Evolutionary conservation across 2,888 invertebrate genomes (phyloP).

Genomic region (Tupiocoris notatus): DNA sequence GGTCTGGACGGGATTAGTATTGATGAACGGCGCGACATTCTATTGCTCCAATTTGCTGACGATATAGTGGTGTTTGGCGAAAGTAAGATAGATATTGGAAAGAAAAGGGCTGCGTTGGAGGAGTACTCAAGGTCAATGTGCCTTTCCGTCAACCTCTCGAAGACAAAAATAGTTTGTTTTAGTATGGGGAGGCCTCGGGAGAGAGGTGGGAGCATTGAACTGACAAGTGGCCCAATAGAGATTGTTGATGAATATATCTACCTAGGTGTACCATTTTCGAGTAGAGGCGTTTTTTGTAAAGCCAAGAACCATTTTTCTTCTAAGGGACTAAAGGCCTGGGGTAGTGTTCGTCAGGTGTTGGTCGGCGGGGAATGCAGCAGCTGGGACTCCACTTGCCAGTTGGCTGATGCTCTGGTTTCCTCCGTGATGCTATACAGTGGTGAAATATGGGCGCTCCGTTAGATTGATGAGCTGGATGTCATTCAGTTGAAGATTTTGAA

Average conservation of each 20-base stretch:
- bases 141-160: neutral
- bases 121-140: neutral
- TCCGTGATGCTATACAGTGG: too few relatives aligned
- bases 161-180: neutral
- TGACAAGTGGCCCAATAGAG: too few relatives aligned
- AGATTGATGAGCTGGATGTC: too few relatives aligned
- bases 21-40: neutral
- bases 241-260: neutral
- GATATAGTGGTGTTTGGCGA: neutral
- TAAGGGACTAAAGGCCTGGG: too few relatives aligned
- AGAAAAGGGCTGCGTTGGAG: neutral
- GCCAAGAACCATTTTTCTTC: too few relatives aligned
- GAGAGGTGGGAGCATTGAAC: neutral
- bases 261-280: neutral
- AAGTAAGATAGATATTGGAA: neutral
- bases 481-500: too few relatives aligned
- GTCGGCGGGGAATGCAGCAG: too few relatives aligned
- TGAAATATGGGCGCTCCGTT: too few relatives aligned
- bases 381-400: too few relatives aligned
- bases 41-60: neutral
- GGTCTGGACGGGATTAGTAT: neutral
- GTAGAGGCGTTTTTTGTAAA: neutral
- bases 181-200: neutral
- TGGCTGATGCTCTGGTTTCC: too few relatives aligned
- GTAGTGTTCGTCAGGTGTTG: too few relatives aligned